A percentile compares a stretch with the other conserved stretches of the same genome.
phyloP scores from a whole-genome alignment of 2,797 vertebrate genomes.

The Sparidentex hasta region DNA sequence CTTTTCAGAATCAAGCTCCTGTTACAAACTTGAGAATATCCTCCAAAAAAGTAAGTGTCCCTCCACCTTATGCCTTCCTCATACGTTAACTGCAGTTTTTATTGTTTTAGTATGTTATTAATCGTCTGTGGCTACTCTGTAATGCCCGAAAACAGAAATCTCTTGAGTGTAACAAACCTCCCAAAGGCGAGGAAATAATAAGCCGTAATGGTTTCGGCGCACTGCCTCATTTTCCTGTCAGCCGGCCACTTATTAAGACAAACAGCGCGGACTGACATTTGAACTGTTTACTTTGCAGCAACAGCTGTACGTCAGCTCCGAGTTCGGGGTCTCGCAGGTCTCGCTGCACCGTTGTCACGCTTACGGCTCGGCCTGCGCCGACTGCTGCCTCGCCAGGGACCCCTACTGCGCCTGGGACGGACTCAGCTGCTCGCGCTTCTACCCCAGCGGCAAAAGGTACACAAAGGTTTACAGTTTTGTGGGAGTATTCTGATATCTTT shows the following conservation, averaged over 20 bases:
- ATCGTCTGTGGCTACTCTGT: conserved; percentile 23
- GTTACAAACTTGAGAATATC: conserved; percentile 97
- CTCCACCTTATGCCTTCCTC: not conserved
- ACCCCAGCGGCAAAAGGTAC: conserved; percentile 95
- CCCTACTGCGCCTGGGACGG: conserved; percentile 99
- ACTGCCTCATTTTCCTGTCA: conserved; percentile 77
- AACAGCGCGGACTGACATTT: conserved; percentile 75
- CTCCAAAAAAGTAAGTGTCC: conserved; percentile 93
- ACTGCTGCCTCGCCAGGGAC: conserved; percentile 97
- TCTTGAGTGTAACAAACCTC: conserved; percentile 31
- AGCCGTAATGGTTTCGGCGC: conserved; percentile 56
- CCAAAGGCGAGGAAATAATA: conserved; percentile 62
- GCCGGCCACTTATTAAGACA: conserved; percentile 74
- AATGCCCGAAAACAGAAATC: conserved; percentile 29
- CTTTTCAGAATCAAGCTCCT: conserved; percentile 88
- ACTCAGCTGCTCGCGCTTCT: conserved; percentile 95
- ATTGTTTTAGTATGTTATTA: conserved; percentile 46
- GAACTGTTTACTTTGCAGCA: conserved; percentile 89
- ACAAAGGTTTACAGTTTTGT: conserved; percentile 15
- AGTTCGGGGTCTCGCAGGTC: conserved; percentile 94
- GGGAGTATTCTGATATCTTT: not conserved
- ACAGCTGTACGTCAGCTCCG: conserved; percentile 97
- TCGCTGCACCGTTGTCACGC: conserved; percentile 95
- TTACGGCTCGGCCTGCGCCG: conserved; percentile 95
- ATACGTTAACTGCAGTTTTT: conserved; percentile 8